phyloP scores from a whole-genome alignment of 2,888 invertebrate genomes.

The Platycheirus rosarum region DNA sequence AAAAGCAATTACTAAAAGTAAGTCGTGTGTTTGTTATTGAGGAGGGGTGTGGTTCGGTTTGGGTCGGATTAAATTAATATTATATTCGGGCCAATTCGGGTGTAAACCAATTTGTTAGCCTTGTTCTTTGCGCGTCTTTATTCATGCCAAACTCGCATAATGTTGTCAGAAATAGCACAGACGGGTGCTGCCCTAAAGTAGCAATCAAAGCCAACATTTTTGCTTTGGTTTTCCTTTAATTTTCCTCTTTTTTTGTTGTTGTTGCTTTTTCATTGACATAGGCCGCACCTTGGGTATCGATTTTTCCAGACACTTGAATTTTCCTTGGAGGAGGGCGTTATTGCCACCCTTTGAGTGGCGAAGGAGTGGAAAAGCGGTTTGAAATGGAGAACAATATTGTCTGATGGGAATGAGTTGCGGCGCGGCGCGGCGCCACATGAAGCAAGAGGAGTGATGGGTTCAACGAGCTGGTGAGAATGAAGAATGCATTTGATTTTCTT shows the following conservation, averaged over 20 bases:
- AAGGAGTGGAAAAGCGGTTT: constrained; percentile 11
- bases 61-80: constrained; percentile 54
- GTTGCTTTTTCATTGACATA: constrained; percentile 62
- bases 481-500: too few relatives aligned
- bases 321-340: neutral
- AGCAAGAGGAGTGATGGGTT: too few relatives aligned
- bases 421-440: neutral
- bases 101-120: constrained; percentile 39
- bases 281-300: constrained; percentile 69
- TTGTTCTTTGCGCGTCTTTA: constrained; percentile 13
- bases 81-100: constrained; percentile 54
- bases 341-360: constrained; percentile 28
- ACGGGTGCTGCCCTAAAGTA: constrained; percentile 42
- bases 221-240: neutral
- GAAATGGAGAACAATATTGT: constrained; percentile 18
- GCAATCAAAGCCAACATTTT: constrained; percentile 16
- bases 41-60: neutral
- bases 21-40: neutral
- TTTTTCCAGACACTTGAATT: constrained; percentile 51
- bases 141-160: constrained; percentile 28
- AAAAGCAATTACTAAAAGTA: constrained; percentile 53
- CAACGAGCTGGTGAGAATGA: too few relatives aligned
- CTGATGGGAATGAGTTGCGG: neutral
- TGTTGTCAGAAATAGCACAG: constrained; percentile 31
- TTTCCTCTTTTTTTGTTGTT: neutral